Evolutionary conservation across 92 coral and sea anemone genomes (phyloP).

Genomic region (Actinernus sp.): DNA sequence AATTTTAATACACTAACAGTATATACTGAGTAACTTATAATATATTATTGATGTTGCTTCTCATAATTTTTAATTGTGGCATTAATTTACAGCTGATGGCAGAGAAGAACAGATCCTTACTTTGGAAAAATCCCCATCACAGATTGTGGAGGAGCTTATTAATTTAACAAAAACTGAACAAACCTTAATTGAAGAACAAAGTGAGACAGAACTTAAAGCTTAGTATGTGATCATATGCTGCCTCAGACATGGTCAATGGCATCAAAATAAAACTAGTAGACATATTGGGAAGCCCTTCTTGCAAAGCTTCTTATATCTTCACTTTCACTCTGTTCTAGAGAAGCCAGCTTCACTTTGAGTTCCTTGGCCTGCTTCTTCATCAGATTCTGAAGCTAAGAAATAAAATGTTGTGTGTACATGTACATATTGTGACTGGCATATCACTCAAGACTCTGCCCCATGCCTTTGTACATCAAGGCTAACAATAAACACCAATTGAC

Average conservation of each 20-base stretch:
- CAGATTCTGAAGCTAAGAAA: background rate
- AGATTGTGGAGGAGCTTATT: slow-evolving; percentile 68
- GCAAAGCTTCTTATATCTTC: slow-evolving; percentile 18
- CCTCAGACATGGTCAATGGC: background rate
- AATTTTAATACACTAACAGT: too few species aligned
- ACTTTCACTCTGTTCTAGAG: slow-evolving; percentile 5
- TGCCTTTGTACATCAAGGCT: too few species aligned
- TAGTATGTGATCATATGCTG: too few species aligned
- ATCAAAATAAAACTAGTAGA: too few species aligned
- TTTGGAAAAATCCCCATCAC: slow-evolving; percentile 54
- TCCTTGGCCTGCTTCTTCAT: slow-evolving; percentile 2
- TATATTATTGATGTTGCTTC: too few species aligned
- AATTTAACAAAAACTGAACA: slow-evolving; percentile 29
- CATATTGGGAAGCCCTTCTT: background rate
- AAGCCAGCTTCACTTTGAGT: slow-evolving; percentile 2
- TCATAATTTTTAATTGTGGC: too few species aligned
- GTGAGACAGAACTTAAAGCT: background rate
- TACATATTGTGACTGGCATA: too few species aligned
- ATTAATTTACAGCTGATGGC: slow-evolving; percentile 62
- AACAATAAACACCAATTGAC: too few species aligned
- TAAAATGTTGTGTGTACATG: too few species aligned
- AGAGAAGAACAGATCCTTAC: slow-evolving; percentile 59
- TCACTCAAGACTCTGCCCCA: too few species aligned
- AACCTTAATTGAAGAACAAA: background rate
- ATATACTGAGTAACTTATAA: too few species aligned